Conservation (phyloP, 2,113 vertebrate genomes). For the Anguilla japonica region DNA sequence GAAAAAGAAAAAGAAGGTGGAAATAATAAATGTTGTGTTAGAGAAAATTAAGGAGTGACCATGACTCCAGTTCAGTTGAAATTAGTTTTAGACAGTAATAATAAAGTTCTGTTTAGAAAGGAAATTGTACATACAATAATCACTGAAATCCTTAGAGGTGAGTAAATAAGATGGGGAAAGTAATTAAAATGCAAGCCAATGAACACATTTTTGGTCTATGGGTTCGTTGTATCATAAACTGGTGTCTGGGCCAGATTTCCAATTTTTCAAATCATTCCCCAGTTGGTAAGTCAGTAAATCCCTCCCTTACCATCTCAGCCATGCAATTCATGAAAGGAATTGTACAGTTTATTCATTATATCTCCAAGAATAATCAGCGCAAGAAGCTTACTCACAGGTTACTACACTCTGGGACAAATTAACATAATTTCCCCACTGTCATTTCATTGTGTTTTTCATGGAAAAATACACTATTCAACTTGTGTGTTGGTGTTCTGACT, state of each 20-base stretch:
- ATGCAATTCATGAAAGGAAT: neutral
- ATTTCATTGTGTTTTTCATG: neutral
- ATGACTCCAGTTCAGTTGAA: too few species aligned
- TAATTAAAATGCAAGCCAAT: neutral
- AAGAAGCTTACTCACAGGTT: neutral
- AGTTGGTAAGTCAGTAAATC: neutral
- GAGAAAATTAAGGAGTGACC: too few species aligned
- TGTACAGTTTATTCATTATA: neutral
- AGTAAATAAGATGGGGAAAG: neutral
- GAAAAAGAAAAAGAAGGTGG: too few species aligned
- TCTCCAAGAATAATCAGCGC: neutral
- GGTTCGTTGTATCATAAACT: neutral
- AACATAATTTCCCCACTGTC: too few species aligned
- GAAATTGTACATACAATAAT: neutral
- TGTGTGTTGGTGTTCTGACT: too few species aligned
- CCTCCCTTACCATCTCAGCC: neutral
- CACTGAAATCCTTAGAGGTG: neutral
- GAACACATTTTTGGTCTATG: neutral
- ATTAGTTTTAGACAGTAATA: too few species aligned
- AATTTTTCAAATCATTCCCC: neutral
- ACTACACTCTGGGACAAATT: neutral
- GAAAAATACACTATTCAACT: too few species aligned
- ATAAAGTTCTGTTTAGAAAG: neutral
- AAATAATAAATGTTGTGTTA: too few species aligned
- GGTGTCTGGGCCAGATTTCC: neutral